Conservation (phyloP, 1,140 invertebrate species). For the Galleria mellonella region DNA sequence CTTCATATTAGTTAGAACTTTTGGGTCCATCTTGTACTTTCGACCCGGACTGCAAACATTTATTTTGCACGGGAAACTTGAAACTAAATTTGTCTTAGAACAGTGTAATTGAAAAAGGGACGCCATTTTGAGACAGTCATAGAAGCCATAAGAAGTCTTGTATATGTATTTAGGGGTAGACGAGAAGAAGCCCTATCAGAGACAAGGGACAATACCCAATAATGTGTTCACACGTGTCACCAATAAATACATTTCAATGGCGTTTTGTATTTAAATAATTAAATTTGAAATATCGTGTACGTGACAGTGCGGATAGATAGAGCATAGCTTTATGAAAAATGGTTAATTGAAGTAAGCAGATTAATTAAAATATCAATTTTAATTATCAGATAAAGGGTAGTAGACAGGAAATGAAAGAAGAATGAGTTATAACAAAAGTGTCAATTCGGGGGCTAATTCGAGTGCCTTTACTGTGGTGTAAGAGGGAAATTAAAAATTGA, state of each 20-base stretch:
- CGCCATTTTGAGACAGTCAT: slow-evolving; percentile 54
- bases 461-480: slow-evolving; percentile 39
- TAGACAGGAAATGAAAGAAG: too few relatives aligned
- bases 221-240: slow-evolving; percentile 18
- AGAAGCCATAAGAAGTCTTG: slow-evolving; percentile 52
- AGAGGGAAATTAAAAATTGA: slow-evolving; percentile 70
- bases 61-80: slow-evolving; percentile 16
- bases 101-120: slow-evolving; percentile 31
- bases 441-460: slow-evolving; percentile 47
- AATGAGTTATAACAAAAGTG: slow-evolving; percentile 44
- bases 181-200: slow-evolving; percentile 42
- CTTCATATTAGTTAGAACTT: slow-evolving; percentile 18
- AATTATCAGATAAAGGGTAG: too few relatives aligned
- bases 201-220: slow-evolving; percentile 19
- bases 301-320: too few relatives aligned
- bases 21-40: slow-evolving; percentile 9
- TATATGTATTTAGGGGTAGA: slow-evolving; percentile 39
- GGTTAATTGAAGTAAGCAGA: too few relatives aligned
- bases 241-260: slow-evolving; percentile 9
- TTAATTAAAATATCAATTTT: too few relatives aligned
- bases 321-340: too few relatives aligned
- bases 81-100: slow-evolving; percentile 21
- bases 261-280: not conserved
- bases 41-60: slow-evolving; percentile 10
- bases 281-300: too few relatives aligned